Base-by-base conservation (phyloP, 1,140 invertebrate genomes). In the Branchinecta lindahli region DNA sequence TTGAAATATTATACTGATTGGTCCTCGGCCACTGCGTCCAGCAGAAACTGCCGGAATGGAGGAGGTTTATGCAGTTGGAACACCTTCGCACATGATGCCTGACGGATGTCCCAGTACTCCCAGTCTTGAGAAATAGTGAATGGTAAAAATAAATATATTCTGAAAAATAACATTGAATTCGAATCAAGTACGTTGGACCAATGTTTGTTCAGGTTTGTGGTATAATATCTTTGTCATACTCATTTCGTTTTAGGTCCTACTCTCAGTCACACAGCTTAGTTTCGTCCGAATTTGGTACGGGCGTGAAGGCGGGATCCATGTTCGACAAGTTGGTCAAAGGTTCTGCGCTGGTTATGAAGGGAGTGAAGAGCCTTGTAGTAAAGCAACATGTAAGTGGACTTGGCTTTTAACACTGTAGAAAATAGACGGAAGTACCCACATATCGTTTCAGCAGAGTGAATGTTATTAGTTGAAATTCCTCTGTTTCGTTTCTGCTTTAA, bases 301-400 rank as follows among this genome's bases (percentile, higher is more conserved):
- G 93, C 21, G 96, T 94, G 0, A 96, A 93, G 81, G 96, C 94
- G 0, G 91, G 96, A 0, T 92, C 88, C 74, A 98, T 99, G 95
- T 98, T 99, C 80, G 94, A 93, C 3, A 98, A 98, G 81, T 82
- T 99, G 15, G 89, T 99, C 75, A 94, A 97, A 79, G 94, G 94
- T 44, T 98, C 94, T 2, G 94, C 92, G 66, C 97, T 98, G 82
- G 94, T 98, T 0, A 99, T 99, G 95, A 96, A 99, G 82, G 96
- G 96, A 47, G 96, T 99, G 0, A 98, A 99, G 80, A 99, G 99
- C 84, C 84, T 99, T 72, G 96, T 98, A 46, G 90, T 98, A 8
- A 99, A 99, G 78, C 88, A 90, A 82, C 94, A 98, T 82, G 91
- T 92, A 80, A 85, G 86, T 84, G 69, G 72, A 46, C 20, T 69